A percentile compares a stretch with the other conserved stretches of the same genome.
phyloP scores from a whole-genome alignment of 2,797 vertebrate genomes.

The Phoeniculus purpureus region DNA sequence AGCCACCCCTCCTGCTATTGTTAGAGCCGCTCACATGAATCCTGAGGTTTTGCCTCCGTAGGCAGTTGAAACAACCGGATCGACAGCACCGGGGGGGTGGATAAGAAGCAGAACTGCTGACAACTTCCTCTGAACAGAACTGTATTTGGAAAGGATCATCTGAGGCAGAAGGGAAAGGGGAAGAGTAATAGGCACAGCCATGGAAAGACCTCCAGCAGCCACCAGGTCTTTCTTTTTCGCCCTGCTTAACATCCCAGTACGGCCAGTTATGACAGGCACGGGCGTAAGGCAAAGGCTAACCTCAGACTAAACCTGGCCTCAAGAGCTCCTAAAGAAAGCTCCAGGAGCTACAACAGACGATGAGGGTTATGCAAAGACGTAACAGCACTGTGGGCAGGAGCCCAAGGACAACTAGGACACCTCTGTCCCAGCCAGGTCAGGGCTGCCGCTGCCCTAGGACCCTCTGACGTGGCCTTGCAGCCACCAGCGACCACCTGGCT shows the following conservation, averaged over 20 bases:
- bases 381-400: not conserved
- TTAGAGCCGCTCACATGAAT: not conserved
- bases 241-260: not conserved
- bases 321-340: not conserved
- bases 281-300: rapidly evolving
- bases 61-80: not conserved
- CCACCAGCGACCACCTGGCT: too few relatives aligned
- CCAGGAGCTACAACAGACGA: not conserved
- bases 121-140: not conserved
- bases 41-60: not conserved
- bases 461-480: not conserved
- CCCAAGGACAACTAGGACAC: not conserved
- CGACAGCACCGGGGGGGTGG: not conserved
- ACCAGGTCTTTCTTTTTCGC: not conserved
- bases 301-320: not conserved
- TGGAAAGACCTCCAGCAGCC: not conserved
- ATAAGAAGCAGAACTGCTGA: not conserved
- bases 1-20: not conserved
- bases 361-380: not conserved
- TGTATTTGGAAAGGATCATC: not conserved
- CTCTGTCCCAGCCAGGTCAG: not conserved
- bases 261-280: not conserved
- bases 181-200: not conserved
- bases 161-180: not conserved
- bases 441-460: not conserved